Conservation (phyloP, 1,140 invertebrate species). For the Stegodyphus dumicola region DNA sequence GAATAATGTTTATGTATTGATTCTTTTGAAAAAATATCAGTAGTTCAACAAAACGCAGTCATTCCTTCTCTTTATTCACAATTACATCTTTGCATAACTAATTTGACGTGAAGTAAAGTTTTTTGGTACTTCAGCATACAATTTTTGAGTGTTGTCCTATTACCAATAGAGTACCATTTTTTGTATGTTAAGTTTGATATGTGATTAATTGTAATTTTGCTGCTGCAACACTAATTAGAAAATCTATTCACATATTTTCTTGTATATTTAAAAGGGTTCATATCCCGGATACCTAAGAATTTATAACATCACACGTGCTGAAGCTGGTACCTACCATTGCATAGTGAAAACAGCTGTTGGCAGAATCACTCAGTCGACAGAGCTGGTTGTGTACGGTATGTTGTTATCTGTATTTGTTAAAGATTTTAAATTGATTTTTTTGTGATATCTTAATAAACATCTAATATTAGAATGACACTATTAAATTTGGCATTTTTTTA, state of each 20-base stretch:
- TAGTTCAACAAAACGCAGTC: too few relatives aligned
- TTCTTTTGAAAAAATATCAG: too few relatives aligned
- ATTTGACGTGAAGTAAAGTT: too few relatives aligned
- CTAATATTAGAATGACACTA: neutral
- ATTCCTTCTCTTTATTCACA: too few relatives aligned
- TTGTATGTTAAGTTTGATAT: too few relatives aligned
- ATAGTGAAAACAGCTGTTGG: conserved; percentile 89
- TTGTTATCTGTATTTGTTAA: neutral
- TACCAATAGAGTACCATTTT: too few relatives aligned
- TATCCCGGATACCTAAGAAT: conserved; percentile 78
- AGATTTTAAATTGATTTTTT: conserved; percentile 4
- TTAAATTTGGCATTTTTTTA: neutral
- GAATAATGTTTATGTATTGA: too few relatives aligned
- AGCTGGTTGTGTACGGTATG: conserved; percentile 77
- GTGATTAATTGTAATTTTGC: neutral
- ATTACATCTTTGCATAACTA: too few relatives aligned
- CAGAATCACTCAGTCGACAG: conserved; percentile 77
- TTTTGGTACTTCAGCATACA: too few relatives aligned
- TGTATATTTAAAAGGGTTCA: conserved; percentile 22
- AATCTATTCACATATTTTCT: conserved; percentile 1
- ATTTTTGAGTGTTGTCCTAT: too few relatives aligned
- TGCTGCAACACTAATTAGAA: neutral
- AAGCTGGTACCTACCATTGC: conserved; percentile 90
- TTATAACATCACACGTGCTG: conserved; percentile 83
- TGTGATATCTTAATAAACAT: neutral